phyloP scores from a whole-genome alignment of 2,797 vertebrate genomes.

The Halcyon chelicuti region DNA sequence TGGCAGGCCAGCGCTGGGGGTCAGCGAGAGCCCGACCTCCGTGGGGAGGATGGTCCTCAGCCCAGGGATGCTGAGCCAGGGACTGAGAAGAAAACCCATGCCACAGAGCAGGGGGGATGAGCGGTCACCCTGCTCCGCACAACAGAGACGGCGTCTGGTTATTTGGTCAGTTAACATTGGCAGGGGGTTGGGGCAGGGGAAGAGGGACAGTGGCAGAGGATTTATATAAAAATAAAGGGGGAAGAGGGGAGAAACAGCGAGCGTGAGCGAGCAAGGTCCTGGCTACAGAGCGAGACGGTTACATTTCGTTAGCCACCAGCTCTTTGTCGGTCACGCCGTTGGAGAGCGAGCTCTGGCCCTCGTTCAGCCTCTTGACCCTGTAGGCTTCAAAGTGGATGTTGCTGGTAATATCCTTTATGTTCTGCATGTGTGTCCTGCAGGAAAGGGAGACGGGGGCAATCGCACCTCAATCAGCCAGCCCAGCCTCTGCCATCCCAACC shows the following conservation, averaged over 20 bases:
- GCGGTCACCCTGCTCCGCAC: neutral
- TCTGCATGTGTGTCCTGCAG: constrained; percentile 96
- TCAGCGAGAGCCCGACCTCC: neutral
- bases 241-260: neutral
- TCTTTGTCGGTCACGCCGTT: constrained; percentile 86
- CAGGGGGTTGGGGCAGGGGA: neutral
- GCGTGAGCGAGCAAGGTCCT: constrained; percentile 45
- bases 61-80: neutral
- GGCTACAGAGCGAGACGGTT: constrained; percentile 54
- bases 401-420: constrained; percentile 97
- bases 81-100: neutral
- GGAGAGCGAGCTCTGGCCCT: constrained; percentile 84
- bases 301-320: constrained; percentile 90
- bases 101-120: neutral
- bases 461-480: rapidly evolving
- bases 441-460: neutral
- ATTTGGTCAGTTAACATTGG: constrained; percentile 69
- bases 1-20: neutral
- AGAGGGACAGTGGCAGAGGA: constrained; percentile 45
- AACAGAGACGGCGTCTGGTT: constrained; percentile 8
- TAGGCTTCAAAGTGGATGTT: constrained; percentile 97
- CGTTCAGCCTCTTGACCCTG: constrained; percentile 92
- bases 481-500: neutral
- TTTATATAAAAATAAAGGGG: constrained; percentile 70
- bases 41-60: neutral